Base-by-base conservation (phyloP, 2,113 vertebrate genomes). In the Felis chaus region DNA sequence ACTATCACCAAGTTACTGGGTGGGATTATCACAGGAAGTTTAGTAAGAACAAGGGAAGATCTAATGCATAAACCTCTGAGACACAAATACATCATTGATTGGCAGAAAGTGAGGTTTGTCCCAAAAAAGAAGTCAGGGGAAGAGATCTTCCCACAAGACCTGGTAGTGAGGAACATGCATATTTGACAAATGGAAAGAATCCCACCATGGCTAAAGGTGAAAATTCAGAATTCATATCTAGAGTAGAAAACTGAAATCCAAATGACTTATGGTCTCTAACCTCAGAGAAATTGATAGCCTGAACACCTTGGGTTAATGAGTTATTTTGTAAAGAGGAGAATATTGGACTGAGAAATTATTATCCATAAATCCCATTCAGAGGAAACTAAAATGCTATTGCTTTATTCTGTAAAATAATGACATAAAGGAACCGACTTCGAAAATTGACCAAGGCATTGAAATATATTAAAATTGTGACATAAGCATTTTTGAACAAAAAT, bases 101-200 rank as follows among this genome's bases (percentile, higher is more conserved):
- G n/a, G 13, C 25, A 57, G 53, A 90, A 41, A 83, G 7, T 23
- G 18, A 78, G 15, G 18, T 10, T 55, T 63, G 18, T 14, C 1
- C 10, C 61, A 29, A 69, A 65, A 86, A 82, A 10, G 1, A 69
- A 78, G 39, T 25, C 6, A 41, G 33, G 27, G 21, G 53, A 86
- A 88, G 11, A 81, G 36, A 45, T 63, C 13, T 66, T 19, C 41
- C 3, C 16, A 31, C 5, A 91, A 53, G 1, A 8, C 19, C 36
- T 73, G 19, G 3, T 55, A 78, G 27, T 73, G 69, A 92, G 21
- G 53, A 16, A 41, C 5, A 31, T 12, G 4, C 2, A 18, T 63
- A 63, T 94, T 76, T 87, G 86, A 94, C 93, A 93, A 95, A 81
- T 63, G 13, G 13, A 82, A 93, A 61, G 48, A 57, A 86, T 69